Conservation (phyloP, 2,113 vertebrate genomes). For the Terrapene triunguis region DNA sequence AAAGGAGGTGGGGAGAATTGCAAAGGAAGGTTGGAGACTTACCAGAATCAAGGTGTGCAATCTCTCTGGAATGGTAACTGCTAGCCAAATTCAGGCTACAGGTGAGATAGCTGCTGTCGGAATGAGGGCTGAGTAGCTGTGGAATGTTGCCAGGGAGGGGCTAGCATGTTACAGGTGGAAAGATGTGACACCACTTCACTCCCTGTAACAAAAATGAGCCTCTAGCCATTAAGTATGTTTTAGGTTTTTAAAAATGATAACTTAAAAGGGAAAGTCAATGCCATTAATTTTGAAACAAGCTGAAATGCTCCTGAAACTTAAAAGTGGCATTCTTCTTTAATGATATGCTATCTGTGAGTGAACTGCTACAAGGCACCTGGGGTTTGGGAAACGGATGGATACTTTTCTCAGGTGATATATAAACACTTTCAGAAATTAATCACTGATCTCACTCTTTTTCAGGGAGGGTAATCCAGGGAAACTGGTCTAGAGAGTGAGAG, state of each 20-base stretch:
- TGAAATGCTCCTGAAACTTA: background rate
- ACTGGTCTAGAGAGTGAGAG: background rate
- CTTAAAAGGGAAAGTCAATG: background rate
- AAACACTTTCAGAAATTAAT: background rate
- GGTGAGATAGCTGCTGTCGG: background rate
- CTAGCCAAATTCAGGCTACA: background rate
- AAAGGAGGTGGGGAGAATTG: background rate
- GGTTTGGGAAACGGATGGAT: background rate
- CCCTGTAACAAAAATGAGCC: background rate
- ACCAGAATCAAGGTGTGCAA: background rate
- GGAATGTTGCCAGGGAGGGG: background rate
- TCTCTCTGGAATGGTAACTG: background rate
- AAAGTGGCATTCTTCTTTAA: background rate
- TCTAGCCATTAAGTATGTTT: background rate
- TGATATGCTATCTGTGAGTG: background rate
- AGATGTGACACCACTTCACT: background rate
- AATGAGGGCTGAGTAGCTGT: background rate
- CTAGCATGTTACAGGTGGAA: background rate
- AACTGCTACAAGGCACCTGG: background rate
- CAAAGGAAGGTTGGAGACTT: background rate
- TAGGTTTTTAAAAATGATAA: background rate
- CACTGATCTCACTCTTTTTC: background rate
- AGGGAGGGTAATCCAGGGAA: background rate
- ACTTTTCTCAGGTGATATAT: background rate
- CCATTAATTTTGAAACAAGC: background rate